phyloP scores from a whole-genome alignment of 2,797 vertebrate genomes.

The Platyrinchus mystaceus region DNA sequence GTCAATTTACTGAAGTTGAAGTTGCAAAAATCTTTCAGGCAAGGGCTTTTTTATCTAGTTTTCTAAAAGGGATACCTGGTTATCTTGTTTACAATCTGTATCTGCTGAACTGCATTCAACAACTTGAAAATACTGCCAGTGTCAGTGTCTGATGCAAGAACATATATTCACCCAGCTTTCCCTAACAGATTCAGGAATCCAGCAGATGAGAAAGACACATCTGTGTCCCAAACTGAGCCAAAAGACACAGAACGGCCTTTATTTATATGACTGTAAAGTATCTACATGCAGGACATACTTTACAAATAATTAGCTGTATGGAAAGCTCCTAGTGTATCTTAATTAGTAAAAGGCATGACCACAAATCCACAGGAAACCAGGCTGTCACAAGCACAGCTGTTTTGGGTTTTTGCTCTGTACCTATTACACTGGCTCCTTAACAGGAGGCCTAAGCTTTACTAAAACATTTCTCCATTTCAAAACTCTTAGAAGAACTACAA shows the following conservation, averaged over 20 bases:
- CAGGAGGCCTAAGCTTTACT: not conserved
- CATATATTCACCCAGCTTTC: not conserved
- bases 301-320: not conserved
- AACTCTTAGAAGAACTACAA: not conserved
- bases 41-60: not conserved
- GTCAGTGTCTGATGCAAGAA: not conserved
- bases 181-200: not conserved
- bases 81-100: not conserved
- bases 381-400: not conserved
- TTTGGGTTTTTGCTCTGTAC: not conserved
- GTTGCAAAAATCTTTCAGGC: not conserved
- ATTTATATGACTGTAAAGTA: not conserved
- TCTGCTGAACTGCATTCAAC: not conserved
- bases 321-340: not conserved
- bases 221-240: not conserved
- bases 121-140: not conserved
- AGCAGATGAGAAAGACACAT: not conserved
- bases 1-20: not conserved
- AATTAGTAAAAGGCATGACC: not conserved
- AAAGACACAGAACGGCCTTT: not conserved
- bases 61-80: not conserved
- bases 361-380: not conserved
- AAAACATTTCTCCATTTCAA: not conserved
- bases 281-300: not conserved
- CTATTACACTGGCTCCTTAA: not conserved